Conservation (phyloP, 2,797 vertebrate species). For the Staurois parvus region DNA sequence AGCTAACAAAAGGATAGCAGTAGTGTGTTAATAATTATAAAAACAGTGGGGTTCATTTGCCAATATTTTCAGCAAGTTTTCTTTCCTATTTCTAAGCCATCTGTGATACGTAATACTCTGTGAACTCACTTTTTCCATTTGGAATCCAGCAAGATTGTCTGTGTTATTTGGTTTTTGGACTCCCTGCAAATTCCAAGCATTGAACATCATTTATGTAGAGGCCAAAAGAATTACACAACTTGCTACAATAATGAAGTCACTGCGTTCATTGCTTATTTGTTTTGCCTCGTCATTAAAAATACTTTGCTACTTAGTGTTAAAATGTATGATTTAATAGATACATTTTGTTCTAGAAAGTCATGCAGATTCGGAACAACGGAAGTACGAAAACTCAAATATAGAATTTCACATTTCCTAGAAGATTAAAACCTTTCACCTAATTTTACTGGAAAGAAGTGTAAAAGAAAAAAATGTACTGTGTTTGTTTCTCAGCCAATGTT, state of each 20-base stretch:
- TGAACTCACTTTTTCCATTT: conserved; percentile 60
- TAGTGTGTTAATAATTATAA: conserved; percentile 51
- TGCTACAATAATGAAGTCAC: conserved; percentile 42
- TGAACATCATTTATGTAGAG: conserved; percentile 49
- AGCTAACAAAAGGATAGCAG: conserved; percentile 25
- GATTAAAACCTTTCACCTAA: neutral
- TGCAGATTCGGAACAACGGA: neutral
- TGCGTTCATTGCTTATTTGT: conserved; percentile 39
- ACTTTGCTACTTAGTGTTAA: conserved; percentile 33
- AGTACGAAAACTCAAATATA: neutral
- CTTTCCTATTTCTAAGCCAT: conserved; percentile 50
- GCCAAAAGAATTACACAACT: conserved; percentile 56
- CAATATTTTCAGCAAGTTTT: conserved; percentile 46
- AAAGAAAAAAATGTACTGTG: neutral
- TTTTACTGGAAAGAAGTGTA: neutral
- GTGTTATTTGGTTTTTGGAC: conserved; percentile 55
- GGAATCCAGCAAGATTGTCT: conserved; percentile 57
- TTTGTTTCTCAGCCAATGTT: neutral
- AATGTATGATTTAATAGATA: conserved; percentile 21
- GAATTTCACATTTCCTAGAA: neutral
- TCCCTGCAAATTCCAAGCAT: conserved; percentile 47
- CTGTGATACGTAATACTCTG: conserved; percentile 49
- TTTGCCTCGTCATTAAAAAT: conserved; percentile 42
- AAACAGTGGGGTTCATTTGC: conserved; percentile 28
- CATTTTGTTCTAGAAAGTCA: conserved; percentile 9